phyloP scores from a whole-genome alignment of 2,113 vertebrate species.

The Oplegnathus fasciatus region DNA sequence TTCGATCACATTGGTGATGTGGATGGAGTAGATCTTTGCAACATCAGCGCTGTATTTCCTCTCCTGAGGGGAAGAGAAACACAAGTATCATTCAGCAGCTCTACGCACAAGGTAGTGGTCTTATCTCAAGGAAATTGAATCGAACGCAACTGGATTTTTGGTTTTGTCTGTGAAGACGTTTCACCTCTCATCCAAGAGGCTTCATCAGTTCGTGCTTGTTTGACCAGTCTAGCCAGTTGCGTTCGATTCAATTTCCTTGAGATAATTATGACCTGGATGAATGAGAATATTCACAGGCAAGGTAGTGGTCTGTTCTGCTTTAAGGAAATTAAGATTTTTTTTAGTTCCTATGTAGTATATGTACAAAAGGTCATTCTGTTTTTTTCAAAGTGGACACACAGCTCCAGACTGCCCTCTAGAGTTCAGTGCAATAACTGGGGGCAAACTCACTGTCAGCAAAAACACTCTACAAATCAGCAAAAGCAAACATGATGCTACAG shows the following conservation, averaged over 20 bases:
- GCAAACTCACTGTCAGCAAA: neutral
- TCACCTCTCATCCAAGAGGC: too few species aligned
- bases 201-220: too few species aligned
- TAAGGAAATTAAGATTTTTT: neutral
- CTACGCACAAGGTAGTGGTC: neutral
- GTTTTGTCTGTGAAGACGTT: too few species aligned
- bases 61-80: constrained; percentile 80
- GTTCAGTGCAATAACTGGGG: neutral
- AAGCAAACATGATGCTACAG: neutral
- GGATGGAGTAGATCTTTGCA: constrained; percentile 94
- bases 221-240: too few species aligned
- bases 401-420: constrained; percentile 59
- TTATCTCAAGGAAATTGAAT: too few species aligned
- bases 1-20: constrained; percentile 90
- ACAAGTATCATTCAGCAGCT: neutral
- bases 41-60: constrained; percentile 88
- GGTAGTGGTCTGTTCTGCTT: neutral
- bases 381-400: neutral
- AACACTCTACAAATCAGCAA: neutral
- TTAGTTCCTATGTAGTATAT: neutral
- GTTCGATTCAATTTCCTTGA: too few species aligned
- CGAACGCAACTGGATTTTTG: too few species aligned
- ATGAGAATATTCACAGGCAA: too few species aligned
- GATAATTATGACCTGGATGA: too few species aligned
- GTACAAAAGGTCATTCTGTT: neutral